These are phyloP conservation scores for Drusus annulatus DNA, from an alignment of 1,140 invertebrate genomes.

Conservation along the genomic window DNA sequence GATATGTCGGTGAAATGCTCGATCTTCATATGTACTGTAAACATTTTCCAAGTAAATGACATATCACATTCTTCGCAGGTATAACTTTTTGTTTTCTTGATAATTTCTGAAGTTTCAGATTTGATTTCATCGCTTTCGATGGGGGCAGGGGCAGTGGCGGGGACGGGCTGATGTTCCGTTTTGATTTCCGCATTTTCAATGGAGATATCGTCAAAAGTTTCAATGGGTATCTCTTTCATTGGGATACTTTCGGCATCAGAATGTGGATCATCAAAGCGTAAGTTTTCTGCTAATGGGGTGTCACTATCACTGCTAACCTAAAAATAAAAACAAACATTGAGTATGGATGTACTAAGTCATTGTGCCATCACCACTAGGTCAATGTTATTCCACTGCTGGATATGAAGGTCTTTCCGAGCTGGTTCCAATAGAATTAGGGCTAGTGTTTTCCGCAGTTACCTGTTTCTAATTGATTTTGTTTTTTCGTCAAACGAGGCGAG, in stretches of 20 bases:
- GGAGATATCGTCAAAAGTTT: background rate
- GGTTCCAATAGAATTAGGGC: no score
- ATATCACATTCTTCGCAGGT: constrained; percentile 22
- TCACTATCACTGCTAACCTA: constrained; percentile 44
- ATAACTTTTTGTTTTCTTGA: constrained; percentile 17
- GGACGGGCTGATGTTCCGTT: background rate
- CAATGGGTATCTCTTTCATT: background rate
- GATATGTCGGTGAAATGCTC: constrained; percentile 8
- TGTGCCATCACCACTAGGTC: no score
- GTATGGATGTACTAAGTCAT: background rate
- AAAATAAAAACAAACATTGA: background rate
- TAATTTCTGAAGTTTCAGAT: background rate
- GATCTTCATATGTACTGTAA: constrained; percentile 35
- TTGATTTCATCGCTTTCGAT: constrained; percentile 11
- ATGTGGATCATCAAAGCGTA: constrained; percentile 5
- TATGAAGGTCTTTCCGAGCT: no score
- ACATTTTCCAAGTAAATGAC: constrained; percentile 18
- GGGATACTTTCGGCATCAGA: background rate
- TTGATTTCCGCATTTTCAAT: background rate
- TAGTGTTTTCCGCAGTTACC: no score
- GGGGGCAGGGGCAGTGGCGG: background rate
- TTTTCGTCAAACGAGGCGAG: no score
- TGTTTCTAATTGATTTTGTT: no score
- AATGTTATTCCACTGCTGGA: no score
- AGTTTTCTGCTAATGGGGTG: constrained; percentile 41